Evolutionary conservation across 2,888 invertebrate genomes (phyloP).

Genomic region (Pachycephus smyrnensis): DNA sequence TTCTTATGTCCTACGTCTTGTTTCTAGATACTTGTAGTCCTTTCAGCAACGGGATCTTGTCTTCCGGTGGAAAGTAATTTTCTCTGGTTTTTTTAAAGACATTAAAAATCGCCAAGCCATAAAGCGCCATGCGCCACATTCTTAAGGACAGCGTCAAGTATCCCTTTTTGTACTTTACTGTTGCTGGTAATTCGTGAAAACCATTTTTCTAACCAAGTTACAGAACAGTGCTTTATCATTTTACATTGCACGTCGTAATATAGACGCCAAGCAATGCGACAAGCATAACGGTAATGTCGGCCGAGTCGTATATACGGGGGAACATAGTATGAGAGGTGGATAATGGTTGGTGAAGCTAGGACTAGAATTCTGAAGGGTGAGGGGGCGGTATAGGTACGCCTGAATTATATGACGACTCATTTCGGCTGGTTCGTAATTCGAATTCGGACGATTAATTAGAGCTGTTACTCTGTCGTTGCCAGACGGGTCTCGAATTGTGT

Average conservation of each 20-base stretch:
- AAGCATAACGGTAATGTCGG: background rate
- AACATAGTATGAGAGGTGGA: background rate
- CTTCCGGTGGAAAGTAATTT: background rate
- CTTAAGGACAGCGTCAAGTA: background rate
- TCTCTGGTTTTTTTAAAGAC: background rate
- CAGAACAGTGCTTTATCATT: background rate
- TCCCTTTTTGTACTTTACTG: background rate
- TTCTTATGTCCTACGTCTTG: background rate
- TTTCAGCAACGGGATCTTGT: background rate
- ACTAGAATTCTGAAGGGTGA: background rate
- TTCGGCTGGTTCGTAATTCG: conserved; percentile 54
- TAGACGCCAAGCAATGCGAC: background rate
- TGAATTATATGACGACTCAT: conserved; percentile 56
- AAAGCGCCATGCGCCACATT: background rate
- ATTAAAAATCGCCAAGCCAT: background rate
- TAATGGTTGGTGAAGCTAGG: background rate
- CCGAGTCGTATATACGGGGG: background rate
- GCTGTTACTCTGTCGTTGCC: conserved; percentile 53
- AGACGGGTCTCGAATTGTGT: conserved; percentile 50
- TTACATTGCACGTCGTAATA: background rate
- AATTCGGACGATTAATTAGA: conserved; percentile 57
- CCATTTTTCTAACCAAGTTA: background rate
- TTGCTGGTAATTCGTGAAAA: no score
- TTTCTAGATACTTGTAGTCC: background rate
- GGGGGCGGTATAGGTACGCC: conserved; percentile 19